Conservation (phyloP, 2,797 vertebrate genomes). For the Aselliscus stoliczkanus region DNA sequence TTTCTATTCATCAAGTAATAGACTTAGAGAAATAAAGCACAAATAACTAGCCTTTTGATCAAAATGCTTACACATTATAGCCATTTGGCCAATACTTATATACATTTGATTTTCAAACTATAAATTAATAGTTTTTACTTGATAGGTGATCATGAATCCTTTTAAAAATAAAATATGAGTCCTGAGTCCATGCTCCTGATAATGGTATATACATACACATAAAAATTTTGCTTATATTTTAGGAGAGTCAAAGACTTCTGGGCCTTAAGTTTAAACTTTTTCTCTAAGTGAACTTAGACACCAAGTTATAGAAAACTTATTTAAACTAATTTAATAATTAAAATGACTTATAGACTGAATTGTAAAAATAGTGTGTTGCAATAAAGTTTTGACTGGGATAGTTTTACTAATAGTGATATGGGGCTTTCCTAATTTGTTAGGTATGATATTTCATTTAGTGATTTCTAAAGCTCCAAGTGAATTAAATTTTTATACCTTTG, state of each 20-base stretch:
- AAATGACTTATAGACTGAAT: not conserved
- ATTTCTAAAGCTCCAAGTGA: not conserved
- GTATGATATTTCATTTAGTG: not conserved
- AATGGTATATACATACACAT: not conserved
- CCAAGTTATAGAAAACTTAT: not conserved
- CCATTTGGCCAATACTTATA: not conserved
- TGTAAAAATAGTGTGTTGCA: not conserved
- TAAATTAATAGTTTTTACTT: not conserved
- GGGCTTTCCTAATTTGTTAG: not conserved
- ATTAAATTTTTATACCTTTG: not conserved
- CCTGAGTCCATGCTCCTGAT: not conserved
- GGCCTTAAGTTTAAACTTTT: not conserved
- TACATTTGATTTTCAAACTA: not conserved
- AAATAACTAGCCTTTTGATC: not conserved
- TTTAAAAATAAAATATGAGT: conserved; percentile 1
- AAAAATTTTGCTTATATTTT: not conserved
- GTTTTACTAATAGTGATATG: not conserved
- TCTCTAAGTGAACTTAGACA: not conserved
- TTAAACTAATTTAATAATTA: too few species aligned
- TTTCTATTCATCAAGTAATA: conserved; percentile 26
- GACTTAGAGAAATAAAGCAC: not conserved
- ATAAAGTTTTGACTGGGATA: not conserved
- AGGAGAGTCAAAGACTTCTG: not conserved
- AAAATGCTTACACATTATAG: not conserved
- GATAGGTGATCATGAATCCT: not conserved